These are phyloP conservation scores for Dipodomys ordii DNA, from an alignment of 2,113 vertebrate genomes.

Conservation along the genomic window DNA sequence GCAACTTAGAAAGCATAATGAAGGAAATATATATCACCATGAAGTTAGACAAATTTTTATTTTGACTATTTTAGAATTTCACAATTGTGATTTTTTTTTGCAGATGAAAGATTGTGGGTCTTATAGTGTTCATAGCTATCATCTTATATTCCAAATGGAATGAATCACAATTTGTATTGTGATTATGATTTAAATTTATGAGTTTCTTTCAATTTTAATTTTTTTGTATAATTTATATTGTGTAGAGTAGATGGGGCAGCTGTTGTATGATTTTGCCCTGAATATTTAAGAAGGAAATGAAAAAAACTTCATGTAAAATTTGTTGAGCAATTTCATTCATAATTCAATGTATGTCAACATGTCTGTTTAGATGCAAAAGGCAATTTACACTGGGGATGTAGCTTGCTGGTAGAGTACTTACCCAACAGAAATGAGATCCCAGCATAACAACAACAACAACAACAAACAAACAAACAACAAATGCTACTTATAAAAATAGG, in stretches of 20 bases:
- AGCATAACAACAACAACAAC: no score
- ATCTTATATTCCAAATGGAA: constrained; percentile 1
- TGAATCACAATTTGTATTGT: constrained; percentile 34
- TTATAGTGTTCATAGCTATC: constrained; percentile 48
- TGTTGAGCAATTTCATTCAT: constrained; percentile 6
- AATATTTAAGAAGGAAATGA: constrained; percentile 33
- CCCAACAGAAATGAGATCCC: no score
- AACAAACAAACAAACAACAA: no score
- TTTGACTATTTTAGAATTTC: constrained; percentile 12
- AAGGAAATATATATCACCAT: constrained; percentile 19
- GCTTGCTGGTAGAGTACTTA: not conserved
- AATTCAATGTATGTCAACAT: not conserved
- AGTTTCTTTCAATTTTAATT: not conserved
- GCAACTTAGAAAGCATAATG: constrained; percentile 5
- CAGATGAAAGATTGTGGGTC: not conserved
- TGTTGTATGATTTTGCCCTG: not conserved
- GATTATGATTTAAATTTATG: constrained; percentile 33
- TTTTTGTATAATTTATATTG: constrained; percentile 26
- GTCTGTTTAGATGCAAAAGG: not conserved
- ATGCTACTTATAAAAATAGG: not conserved
- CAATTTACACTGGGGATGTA: not conserved
- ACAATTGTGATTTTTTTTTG: not conserved
- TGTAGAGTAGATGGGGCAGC: not conserved
- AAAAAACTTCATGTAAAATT: constrained; percentile 40
- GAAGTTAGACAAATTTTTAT: constrained; percentile 18